phyloP scores from a whole-genome alignment of 2,113 vertebrate species.

The Terrapene triunguis region DNA sequence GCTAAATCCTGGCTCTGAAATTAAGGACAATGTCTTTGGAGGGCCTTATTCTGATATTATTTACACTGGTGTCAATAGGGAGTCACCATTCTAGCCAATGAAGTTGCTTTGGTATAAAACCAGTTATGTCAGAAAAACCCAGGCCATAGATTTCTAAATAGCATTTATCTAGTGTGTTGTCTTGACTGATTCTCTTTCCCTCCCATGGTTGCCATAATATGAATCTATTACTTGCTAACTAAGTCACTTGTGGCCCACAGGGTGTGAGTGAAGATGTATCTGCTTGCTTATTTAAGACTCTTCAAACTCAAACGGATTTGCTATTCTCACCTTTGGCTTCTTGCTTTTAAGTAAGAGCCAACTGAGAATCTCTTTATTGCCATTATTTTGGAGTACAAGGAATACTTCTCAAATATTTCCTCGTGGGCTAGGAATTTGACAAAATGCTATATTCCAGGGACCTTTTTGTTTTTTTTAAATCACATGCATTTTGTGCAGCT shows the following conservation, averaged over 20 bases:
- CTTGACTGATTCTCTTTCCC: neutral
- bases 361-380: neutral
- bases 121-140: neutral
- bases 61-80: neutral
- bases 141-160: neutral
- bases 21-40: neutral
- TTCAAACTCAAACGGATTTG: neutral
- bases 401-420: neutral
- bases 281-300: neutral
- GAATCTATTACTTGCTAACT: neutral
- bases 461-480: neutral
- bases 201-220: neutral
- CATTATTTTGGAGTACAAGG: neutral
- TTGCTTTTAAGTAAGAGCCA: neutral
- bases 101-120: neutral
- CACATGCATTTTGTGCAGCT: neutral
- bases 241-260: neutral
- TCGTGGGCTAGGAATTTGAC: neutral
- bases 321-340: neutral
- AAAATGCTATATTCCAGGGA: neutral
- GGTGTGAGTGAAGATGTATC: neutral
- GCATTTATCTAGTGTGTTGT: neutral
- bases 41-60: neutral
- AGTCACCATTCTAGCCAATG: neutral
- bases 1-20: neutral